Conservation (phyloP, 2,797 vertebrate genomes). For the Scyliorhinus canicula region DNA sequence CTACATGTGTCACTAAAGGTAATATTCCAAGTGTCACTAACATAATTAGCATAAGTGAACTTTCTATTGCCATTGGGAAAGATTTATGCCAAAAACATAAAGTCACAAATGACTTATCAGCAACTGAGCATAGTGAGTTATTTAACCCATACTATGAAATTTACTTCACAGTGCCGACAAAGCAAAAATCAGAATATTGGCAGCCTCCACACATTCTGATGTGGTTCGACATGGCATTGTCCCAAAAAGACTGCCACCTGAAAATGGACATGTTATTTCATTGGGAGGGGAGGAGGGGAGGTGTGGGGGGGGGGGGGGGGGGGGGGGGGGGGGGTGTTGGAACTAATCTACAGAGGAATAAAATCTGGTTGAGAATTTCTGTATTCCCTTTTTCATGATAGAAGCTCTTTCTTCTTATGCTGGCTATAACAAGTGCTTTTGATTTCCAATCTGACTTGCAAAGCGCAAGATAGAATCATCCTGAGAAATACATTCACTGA, state of each 20-base stretch:
- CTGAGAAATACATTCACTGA: conserved; percentile 1
- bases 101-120: background rate
- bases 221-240: background rate
- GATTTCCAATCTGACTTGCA: conserved; percentile 29
- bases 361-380: background rate
- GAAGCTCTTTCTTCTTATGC: background rate
- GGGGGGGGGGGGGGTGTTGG: too few species aligned
- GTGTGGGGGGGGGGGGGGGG: too few species aligned
- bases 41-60: background rate
- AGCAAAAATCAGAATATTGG: background rate
- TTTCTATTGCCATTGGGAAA: background rate
- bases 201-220: background rate
- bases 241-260: background rate
- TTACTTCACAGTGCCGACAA: background rate
- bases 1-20: background rate
- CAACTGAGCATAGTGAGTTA: background rate
- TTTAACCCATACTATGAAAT: background rate
- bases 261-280: background rate
- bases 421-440: background rate
- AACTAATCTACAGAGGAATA: background rate
- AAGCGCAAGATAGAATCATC: conserved; percentile 7
- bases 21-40: background rate
- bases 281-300: too few species aligned
- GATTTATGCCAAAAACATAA: background rate
- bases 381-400: background rate